These are phyloP conservation scores for Drosophila parvula DNA, from an alignment of 1,140 invertebrate species.

Conservation along the genomic window DNA sequence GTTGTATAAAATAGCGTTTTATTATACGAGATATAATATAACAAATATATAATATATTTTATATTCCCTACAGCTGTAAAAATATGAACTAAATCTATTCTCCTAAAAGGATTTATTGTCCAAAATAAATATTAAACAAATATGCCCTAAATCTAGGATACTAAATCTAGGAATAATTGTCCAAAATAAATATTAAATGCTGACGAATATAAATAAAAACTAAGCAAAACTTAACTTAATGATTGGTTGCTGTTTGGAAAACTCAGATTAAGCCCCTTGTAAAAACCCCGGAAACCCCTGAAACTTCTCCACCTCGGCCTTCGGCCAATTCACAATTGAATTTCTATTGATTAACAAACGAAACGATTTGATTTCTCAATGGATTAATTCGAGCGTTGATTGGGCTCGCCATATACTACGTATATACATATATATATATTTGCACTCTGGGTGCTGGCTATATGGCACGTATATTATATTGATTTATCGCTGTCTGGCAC, in stretches of 20 bases:
- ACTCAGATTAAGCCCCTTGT: background rate
- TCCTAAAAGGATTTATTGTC: too few relatives aligned
- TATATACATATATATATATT: background rate
- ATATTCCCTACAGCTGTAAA: too few relatives aligned
- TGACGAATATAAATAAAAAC: background rate
- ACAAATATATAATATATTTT: too few relatives aligned
- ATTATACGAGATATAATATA: too few relatives aligned
- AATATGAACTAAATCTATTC: too few relatives aligned
- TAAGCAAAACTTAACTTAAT: slow-evolving; percentile 4
- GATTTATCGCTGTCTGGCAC: slow-evolving; percentile 39
- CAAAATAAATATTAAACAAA: background rate
- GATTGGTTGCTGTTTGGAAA: background rate
- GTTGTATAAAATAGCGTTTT: too few relatives aligned
- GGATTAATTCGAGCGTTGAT: slow-evolving; percentile 49
- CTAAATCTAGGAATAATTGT: too few relatives aligned
- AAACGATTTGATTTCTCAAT: slow-evolving; percentile 43
- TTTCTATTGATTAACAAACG: slow-evolving; percentile 43
- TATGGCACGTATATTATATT: slow-evolving; percentile 22
- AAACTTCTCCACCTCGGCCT: background rate
- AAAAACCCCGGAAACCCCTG: background rate
- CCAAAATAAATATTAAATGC: background rate
- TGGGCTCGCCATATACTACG: slow-evolving; percentile 7
- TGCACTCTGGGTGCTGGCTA: slow-evolving; percentile 13
- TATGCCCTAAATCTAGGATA: too few relatives aligned
- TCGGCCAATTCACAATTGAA: slow-evolving; percentile 18